A percentile compares a stretch with the other conserved stretches of the same genome.
These are phyloP conservation scores for Limnodromus scolopaceus DNA, from an alignment of 2,797 vertebrate species.

Conservation along the genomic window DNA sequence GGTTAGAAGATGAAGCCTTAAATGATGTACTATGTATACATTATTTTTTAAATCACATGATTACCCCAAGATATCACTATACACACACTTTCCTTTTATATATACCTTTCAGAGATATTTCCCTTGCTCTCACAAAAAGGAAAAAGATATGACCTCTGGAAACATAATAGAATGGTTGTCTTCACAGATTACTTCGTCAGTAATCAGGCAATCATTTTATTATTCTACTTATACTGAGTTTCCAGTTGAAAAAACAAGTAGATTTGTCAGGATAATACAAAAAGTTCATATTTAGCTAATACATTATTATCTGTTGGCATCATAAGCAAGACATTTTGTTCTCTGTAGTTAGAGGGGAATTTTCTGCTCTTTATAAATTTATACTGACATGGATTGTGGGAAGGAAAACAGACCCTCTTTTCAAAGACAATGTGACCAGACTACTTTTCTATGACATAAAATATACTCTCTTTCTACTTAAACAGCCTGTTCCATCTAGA, in stretches of 20 bases:
- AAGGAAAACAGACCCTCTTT: not conserved
- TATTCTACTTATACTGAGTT: not conserved
- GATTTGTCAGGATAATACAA: not conserved
- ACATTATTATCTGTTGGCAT: not conserved
- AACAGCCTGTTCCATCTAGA: not conserved
- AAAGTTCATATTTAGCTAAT: not conserved
- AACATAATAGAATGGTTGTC: not conserved
- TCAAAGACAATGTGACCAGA: not conserved
- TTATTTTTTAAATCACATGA: not conserved
- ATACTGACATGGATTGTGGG: not conserved
- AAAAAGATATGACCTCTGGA: not conserved
- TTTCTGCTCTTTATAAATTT: not conserved
- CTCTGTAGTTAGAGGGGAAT: not conserved
- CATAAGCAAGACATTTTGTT: not conserved
- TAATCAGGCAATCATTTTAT: not conserved
- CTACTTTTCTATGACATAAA: not conserved
- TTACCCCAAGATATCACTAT: not conserved
- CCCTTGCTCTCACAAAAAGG: not conserved
- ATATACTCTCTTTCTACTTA: not conserved
- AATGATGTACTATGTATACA: not conserved
- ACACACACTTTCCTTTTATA: not conserved
- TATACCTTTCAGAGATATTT: not conserved
- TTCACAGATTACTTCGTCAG: not conserved
- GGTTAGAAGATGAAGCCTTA: not conserved
- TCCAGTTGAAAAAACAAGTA: not conserved